Evolutionary conservation across 2,888 invertebrate genomes (phyloP).

Genomic region (Rhaphigaster nebulosa): DNA sequence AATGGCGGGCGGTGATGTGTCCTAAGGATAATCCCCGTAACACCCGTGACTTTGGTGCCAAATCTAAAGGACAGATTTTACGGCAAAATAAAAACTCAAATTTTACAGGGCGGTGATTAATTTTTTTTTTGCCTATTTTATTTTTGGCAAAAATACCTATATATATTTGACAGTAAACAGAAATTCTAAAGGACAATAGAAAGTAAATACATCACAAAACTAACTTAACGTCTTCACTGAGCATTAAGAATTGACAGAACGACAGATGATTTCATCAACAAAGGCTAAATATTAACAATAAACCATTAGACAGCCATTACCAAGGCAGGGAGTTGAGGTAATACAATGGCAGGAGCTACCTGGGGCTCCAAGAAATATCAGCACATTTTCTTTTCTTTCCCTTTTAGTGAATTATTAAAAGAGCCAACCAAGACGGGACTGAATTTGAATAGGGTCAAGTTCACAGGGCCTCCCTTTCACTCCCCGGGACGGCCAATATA

Average conservation of each 20-base stretch:
- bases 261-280: not conserved
- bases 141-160: too few species aligned
- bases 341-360: not conserved
- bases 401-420: not conserved
- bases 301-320: not conserved
- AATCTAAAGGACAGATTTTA: too few species aligned
- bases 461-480: not conserved
- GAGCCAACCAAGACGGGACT: not conserved
- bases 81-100: too few species aligned
- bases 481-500: not conserved
- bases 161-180: too few species aligned
- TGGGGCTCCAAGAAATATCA: not conserved
- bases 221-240: not conserved
- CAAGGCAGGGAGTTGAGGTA: not conserved
- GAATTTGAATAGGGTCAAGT: slow-evolving; percentile 32
- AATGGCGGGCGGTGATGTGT: too few species aligned
- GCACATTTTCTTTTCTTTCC: slow-evolving; percentile 2
- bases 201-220: too few species aligned
- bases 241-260: not conserved
- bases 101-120: too few species aligned
- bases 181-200: too few species aligned
- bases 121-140: too few species aligned
- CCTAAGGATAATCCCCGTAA: too few species aligned
- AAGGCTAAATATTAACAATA: not conserved
- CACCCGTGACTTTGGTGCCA: too few species aligned